These are phyloP conservation scores for Augochlora pura DNA, from an alignment of 1,140 invertebrate species.

Conservation along the genomic window DNA sequence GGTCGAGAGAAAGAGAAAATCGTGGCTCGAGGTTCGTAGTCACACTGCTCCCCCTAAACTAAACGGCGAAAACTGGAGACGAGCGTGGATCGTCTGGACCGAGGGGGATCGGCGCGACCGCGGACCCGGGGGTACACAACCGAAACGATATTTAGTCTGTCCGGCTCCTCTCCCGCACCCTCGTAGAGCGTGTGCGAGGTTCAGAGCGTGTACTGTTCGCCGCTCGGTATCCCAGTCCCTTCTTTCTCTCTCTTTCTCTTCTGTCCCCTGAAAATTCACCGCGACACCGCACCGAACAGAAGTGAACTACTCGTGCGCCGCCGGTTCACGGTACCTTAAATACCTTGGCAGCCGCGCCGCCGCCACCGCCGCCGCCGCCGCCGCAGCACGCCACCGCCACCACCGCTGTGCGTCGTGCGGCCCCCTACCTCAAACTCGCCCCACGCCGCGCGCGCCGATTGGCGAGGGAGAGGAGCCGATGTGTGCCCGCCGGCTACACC, in stretches of 20 bases:
- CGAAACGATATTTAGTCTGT: neutral
- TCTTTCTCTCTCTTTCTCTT: slow-evolving; percentile 42
- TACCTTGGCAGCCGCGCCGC: slow-evolving; percentile 77
- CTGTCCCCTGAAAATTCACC: slow-evolving; percentile 69
- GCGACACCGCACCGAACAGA: slow-evolving; percentile 78
- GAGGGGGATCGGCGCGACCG: neutral
- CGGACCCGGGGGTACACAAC: neutral
- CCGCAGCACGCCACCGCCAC: slow-evolving; percentile 61
- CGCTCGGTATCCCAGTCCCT: slow-evolving; percentile 11
- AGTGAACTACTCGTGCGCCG: slow-evolving; percentile 80
- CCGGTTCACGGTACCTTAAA: slow-evolving; percentile 80
- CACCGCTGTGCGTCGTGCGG: slow-evolving; percentile 61
- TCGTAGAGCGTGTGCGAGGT: slow-evolving; percentile 38
- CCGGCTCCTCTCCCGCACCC: slow-evolving; percentile 50
- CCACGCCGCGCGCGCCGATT: slow-evolving; percentile 72
- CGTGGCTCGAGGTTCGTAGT: no score
- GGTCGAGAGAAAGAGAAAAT: neutral
- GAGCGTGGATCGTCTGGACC: no score
- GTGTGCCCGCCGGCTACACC: slow-evolving; percentile 63
- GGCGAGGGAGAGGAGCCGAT: slow-evolving; percentile 72
- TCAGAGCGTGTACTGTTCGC: slow-evolving; percentile 34
- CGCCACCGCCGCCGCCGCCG: slow-evolving; percentile 59
- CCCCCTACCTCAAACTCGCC: slow-evolving; percentile 71
- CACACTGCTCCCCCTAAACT: neutral
- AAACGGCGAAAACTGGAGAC: no score